These are phyloP conservation scores for Oreotrochilus melanogaster DNA, from an alignment of 2,113 vertebrate species.

Conservation along the genomic window DNA sequence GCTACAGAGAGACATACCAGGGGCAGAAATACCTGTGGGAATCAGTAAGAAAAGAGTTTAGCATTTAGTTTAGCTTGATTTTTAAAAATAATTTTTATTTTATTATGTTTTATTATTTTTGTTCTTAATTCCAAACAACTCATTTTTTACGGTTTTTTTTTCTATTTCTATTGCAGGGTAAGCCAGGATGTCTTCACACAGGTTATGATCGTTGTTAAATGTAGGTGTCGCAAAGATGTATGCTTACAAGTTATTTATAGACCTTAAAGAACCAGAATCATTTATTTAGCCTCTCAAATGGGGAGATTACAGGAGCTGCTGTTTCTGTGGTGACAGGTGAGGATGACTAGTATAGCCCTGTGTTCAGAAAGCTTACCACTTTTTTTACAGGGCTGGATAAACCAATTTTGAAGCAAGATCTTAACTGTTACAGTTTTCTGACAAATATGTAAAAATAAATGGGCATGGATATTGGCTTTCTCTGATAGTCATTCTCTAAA, in stretches of 20 bases:
- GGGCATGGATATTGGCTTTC: not conserved
- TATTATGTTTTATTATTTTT: not conserved
- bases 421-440: not conserved
- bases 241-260: not conserved
- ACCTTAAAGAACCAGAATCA: not conserved
- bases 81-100: not conserved
- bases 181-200: not conserved
- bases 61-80: not conserved
- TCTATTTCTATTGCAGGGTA: not conserved
- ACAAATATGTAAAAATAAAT: not conserved
- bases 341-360: not conserved
- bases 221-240: not conserved
- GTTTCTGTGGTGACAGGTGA: not conserved
- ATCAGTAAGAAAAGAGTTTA: not conserved
- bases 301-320: not conserved
- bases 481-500: not conserved
- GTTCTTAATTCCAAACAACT: not conserved
- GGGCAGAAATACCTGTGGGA: not conserved
- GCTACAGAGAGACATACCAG: not conserved
- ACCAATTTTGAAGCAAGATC: not conserved
- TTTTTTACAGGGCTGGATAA: not conserved
- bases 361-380: not conserved
- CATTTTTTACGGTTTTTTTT: not conserved
- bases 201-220: not conserved
- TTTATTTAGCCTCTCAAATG: not conserved